Evolutionary conservation across 1,140 invertebrate species (phyloP), one percentile per base, ranked within the genome.

Genomic region (Pseudomyrmex pallidus): DNA sequence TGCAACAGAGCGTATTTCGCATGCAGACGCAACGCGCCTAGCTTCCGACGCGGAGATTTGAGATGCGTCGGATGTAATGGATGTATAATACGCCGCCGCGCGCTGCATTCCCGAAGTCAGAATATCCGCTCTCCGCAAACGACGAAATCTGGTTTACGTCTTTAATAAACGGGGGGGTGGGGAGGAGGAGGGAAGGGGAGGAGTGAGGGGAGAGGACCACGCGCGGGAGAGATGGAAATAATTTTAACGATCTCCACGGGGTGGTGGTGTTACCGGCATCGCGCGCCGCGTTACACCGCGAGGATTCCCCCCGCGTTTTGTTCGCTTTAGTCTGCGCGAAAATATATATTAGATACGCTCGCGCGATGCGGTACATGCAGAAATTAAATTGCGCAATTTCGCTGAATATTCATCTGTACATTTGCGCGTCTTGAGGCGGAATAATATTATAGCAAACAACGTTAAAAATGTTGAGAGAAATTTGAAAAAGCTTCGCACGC

Each of bases 311-410:
- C n/a, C n/a, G n/a, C 44, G 44, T 80, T 80, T 70, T 35, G 22
- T 70, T 35, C 15, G 20, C 57, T 59, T 5, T 59, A 50, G 10
- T 7, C n/a, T 52, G 13, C 46, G 15, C 20, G 12, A 62, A 80
- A 80, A 70, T 78, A 25, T 22, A 22, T 25, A 80, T 59, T n/a
- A 80, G 17, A 67, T 8, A n/a, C 20, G n/a, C 52, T 72, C 54
- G n/a, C 54, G n/a, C 25, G 3, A 1, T 57, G 44, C 44, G 8
- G 56, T 35, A 46, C 48, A 22, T 15, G 48, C 50, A 0, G 35
- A 68, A 44, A 77, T 59, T 68, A 59, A 57, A 78, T 68, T 54
- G 50, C 48, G 66, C 20, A 10, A 54, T 78, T 48, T 66, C 2
- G 20, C 44, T 5, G 20, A 35, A 48, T 35, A 25, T 57, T 59